Evolutionary conservation across 92 coral and sea anemone genomes (phyloP).

Genomic region (Porites evermanni): DNA sequence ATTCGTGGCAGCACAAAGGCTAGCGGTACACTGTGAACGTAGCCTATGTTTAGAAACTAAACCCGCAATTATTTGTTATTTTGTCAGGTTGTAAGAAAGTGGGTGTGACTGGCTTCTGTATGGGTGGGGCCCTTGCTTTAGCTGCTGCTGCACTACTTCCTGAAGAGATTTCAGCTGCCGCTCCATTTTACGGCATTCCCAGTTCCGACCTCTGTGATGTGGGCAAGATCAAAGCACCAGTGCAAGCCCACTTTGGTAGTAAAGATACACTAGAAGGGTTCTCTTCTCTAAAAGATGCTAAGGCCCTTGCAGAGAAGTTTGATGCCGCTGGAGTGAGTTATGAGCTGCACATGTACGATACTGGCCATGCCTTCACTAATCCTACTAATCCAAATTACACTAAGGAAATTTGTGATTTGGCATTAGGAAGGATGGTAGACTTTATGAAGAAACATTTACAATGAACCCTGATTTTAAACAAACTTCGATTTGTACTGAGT

Average conservation of each 20-base stretch:
- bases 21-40: too few relatives aligned
- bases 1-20: constrained; percentile 20
- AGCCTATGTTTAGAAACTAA: too few relatives aligned
- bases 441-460: constrained; percentile 69
- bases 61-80: too few relatives aligned
- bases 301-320: constrained; percentile 52
- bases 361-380: constrained; percentile 70
- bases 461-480: background rate
- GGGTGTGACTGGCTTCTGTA: constrained; percentile 77
- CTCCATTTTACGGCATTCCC: constrained; percentile 78
- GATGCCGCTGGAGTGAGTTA: constrained; percentile 63
- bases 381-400: constrained; percentile 45
- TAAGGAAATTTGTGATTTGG: constrained; percentile 61
- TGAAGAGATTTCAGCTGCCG: constrained; percentile 61
- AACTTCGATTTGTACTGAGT: too few relatives aligned
- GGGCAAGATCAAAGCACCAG: constrained; percentile 59
- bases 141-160: constrained; percentile 59
- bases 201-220: constrained; percentile 61
- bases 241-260: constrained; percentile 70
- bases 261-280: constrained; percentile 58
- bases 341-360: constrained; percentile 60
- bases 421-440: constrained; percentile 64
- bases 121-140: constrained; percentile 71
- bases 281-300: constrained; percentile 68
- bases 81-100: constrained; percentile 53